Evolutionary conservation across 2,888 invertebrate species (phyloP), one percentile per base, ranked within the genome.

Genomic region (Eurytoma californica): DNA sequence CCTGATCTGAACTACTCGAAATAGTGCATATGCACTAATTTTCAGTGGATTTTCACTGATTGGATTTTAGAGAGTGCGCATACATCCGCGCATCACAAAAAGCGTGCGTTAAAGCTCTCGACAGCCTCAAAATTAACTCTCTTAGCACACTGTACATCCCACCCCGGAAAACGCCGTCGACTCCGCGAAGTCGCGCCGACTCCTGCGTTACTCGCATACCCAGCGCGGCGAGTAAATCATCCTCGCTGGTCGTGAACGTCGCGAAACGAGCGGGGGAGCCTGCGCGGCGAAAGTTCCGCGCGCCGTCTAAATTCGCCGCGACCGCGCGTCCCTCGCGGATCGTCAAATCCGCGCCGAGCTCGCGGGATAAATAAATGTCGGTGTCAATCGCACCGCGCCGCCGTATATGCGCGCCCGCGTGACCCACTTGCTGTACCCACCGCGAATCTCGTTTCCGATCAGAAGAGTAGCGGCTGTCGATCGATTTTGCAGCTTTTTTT

Each of bases 351-450:
- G n/a, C 58, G n/a, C 20, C 18, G 49, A 12, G 30, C 30, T 5
- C 30, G 9, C 28, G 4, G 49, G 30, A 20, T 58, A 72, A 77
- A 72, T 66, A 77, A 77, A 70, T 77, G 58, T 63, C 57, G 63
- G 49, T 63, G 63, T 63, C 63, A 63, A 63, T 63, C 63, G 63
- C 18, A 14, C n/a, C 53, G 3, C 16, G 16, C 9, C 53, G 3
- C 2, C 2, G 51, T n/a, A 14, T 53, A 63, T 39, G n/a, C 39
- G 30, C 16, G n/a, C 30, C n/a, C 16, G 61, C 9, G n/a, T 63
- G 63, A 63, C 63, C 63, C 47, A 63, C 39, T 30, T 63, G 12
- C 18, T 9, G 5, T 60, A 58, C 13, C 30, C 30, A 28, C 14
- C 12, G 61, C 28, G 30, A 12, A 53, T 53, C n/a, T 53, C 13